Evolutionary conservation across 2,888 invertebrate genomes (phyloP).

Genomic region (Coelinius sp.): DNA sequence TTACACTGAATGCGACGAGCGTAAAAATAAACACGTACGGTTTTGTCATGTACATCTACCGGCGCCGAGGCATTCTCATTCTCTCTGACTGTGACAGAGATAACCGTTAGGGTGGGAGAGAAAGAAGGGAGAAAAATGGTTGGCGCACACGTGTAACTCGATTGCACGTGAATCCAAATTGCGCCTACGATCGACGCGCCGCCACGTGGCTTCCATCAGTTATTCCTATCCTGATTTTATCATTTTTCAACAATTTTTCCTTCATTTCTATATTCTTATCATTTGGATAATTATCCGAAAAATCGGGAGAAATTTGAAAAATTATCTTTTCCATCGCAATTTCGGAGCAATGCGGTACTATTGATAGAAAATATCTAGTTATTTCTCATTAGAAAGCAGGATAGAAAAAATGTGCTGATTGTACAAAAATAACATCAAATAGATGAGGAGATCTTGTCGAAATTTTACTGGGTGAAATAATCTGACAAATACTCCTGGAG

Average conservation of each 20-base stretch:
- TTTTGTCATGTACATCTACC: background rate
- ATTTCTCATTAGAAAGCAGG: no score
- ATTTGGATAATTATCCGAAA: no score
- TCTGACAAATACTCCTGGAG: background rate
- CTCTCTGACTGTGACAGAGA: background rate
- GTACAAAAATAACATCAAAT: no score
- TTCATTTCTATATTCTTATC: background rate
- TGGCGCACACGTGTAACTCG: conserved; percentile 22
- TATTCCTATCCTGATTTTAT: background rate
- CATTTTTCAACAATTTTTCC: background rate
- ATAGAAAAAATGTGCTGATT: no score
- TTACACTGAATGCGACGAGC: background rate
- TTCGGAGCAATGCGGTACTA: no score
- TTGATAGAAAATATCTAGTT: no score
- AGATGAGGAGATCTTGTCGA: no score
- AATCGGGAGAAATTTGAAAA: no score
- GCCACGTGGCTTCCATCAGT: background rate
- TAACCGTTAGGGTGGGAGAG: background rate
- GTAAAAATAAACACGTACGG: conserved; percentile 9
- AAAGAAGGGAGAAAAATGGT: background rate
- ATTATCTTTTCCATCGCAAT: no score
- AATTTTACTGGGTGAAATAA: no score
- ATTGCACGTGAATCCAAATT: conserved; percentile 15
- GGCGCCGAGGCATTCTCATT: background rate
- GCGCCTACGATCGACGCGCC: background rate